These are phyloP conservation scores for Pterocles gutturalis DNA, from an alignment of 2,113 vertebrate species.

Conservation along the genomic window DNA sequence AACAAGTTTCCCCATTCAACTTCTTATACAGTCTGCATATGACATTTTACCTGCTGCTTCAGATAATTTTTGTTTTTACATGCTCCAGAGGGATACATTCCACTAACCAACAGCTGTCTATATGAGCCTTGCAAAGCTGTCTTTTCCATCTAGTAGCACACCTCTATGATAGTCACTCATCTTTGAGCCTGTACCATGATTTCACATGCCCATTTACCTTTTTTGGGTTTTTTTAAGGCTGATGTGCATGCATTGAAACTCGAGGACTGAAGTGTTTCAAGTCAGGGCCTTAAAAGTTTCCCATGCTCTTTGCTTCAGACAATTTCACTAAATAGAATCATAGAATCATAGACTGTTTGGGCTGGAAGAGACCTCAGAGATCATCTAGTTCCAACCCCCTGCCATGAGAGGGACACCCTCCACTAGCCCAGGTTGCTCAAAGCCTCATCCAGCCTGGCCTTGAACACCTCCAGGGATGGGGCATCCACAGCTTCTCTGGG, in stretches of 20 bases:
- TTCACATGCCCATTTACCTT: not conserved
- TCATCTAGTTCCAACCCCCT: too few species aligned
- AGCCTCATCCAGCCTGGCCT: too few species aligned
- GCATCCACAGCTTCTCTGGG: too few species aligned
- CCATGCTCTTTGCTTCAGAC: not conserved
- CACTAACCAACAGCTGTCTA: not conserved
- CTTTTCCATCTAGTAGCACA: not conserved
- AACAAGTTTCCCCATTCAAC: not conserved
- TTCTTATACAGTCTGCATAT: not conserved
- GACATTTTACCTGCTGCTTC: not conserved
- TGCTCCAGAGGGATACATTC: not conserved
- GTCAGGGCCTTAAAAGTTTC: not conserved
- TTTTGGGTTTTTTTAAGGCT: not conserved
- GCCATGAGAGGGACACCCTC: too few species aligned
- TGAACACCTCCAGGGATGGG: too few species aligned
- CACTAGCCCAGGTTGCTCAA: too few species aligned
- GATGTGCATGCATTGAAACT: not conserved
- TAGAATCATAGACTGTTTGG: too few species aligned
- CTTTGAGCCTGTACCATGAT: not conserved
- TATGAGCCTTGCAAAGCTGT: not conserved
- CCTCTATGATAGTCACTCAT: not conserved
- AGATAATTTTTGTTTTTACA: not conserved
- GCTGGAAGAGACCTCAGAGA: too few species aligned
- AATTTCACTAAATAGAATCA: not conserved
- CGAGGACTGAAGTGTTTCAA: not conserved